phyloP scores from a whole-genome alignment of 2,113 vertebrate genomes.

The Bujurquina vittata region DNA sequence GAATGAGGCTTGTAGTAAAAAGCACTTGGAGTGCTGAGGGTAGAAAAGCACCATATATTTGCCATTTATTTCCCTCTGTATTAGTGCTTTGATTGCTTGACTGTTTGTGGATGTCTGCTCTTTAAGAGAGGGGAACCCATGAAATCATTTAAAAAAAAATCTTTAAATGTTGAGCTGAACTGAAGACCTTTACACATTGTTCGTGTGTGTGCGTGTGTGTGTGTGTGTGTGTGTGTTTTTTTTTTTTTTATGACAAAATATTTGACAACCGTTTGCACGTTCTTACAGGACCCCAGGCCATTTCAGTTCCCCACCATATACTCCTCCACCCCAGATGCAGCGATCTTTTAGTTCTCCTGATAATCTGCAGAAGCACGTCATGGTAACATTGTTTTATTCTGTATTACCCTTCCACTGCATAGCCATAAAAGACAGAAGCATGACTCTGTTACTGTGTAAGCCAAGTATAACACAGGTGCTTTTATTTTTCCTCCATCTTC shows the following conservation, averaged over 20 bases:
- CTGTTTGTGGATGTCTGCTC: no score
- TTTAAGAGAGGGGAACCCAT: no score
- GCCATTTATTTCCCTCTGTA: no score
- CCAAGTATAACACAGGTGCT: neutral
- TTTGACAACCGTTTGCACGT: neutral
- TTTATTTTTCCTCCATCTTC: neutral
- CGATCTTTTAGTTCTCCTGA: constrained; percentile 81
- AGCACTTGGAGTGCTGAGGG: neutral
- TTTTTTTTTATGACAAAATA: neutral
- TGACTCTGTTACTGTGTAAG: neutral
- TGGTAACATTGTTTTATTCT: constrained; percentile 75
- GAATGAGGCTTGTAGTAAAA: neutral
- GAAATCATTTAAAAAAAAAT: neutral
- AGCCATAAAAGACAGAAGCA: neutral
- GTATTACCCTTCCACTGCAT: neutral
- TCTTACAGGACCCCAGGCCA: constrained; percentile 72
- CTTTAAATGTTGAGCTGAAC: neutral
- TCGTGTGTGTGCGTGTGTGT: neutral
- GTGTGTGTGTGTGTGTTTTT: neutral
- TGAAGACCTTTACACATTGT: neutral
- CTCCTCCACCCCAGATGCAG: constrained; percentile 71
- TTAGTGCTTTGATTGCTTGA: no score
- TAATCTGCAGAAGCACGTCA: constrained; percentile 85
- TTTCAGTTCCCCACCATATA: constrained; percentile 63
- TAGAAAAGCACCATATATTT: neutral